phyloP scores from a whole-genome alignment of 53 echinoderm and acorn worm genomes.

The Hippasteria phrygiana region DNA sequence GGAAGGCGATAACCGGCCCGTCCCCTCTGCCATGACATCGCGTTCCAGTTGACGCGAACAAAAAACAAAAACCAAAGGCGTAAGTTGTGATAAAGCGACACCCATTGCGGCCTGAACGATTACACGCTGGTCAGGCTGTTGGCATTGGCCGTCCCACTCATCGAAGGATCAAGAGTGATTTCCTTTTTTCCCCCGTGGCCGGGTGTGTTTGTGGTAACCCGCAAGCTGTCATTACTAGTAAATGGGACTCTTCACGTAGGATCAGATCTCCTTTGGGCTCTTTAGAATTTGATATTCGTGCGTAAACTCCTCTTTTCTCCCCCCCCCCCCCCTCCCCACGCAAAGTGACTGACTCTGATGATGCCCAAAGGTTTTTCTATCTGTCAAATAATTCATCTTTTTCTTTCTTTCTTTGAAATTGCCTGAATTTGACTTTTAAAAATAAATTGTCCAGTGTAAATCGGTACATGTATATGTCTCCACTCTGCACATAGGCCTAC shows the following conservation, averaged over 20 bases:
- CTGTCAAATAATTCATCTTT: too few species aligned
- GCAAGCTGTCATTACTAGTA: neutral
- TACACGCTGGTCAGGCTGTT: neutral
- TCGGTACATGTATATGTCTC: too few species aligned
- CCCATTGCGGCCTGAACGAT: neutral
- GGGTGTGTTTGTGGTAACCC: neutral
- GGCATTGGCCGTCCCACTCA: neutral
- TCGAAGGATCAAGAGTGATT: conserved; percentile 34
- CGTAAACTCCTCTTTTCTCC: neutral
- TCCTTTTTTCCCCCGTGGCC: neutral
- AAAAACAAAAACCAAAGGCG: neutral
- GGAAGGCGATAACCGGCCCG: neutral
- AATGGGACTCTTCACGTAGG: neutral
- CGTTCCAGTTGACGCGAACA: neutral
- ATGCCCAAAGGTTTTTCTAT: too few species aligned
- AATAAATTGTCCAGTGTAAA: neutral
- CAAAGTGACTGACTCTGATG: too few species aligned
- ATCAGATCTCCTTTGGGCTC: neutral
- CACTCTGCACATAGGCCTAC: too few species aligned
- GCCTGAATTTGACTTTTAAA: neutral
- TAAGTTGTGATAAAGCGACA: conserved; percentile 4
- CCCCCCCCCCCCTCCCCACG: too few species aligned
- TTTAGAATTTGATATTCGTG: neutral
- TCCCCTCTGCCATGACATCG: neutral
- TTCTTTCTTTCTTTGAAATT: neutral